Percentiles rank a stretch among this genome's conserved stretches.
Conservation (phyloP, 1,140 invertebrate genomes). For the fruit fly (Drosophila melanogaster) region Release_6_plus_ISO1_MT NT_033779.5:8171501-8172000, state of each 20-base stretch:
- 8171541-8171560: slow-evolving; percentile 39
- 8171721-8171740: not conserved
- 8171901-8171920: slow-evolving; percentile 5
- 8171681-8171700: slow-evolving; percentile 57
- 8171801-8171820: slow-evolving; percentile 32
- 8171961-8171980: slow-evolving; percentile 33
- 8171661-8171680: slow-evolving; percentile 26
- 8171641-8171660: slow-evolving; percentile 14
- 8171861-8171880: slow-evolving; percentile 66
- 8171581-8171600: slow-evolving; percentile 51
- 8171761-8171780: slow-evolving; percentile 47
- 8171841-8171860: slow-evolving; percentile 58
- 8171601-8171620: slow-evolving; percentile 53
- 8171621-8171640: slow-evolving; percentile 6
- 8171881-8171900: slow-evolving; percentile 52
- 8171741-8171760: not conserved
- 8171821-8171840: slow-evolving; percentile 12
- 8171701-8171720: slow-evolving; percentile 52
- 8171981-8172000: slow-evolving; percentile 61
- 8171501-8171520: not conserved
- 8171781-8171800: slow-evolving; percentile 67
- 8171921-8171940: slow-evolving; percentile 22
- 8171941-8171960: slow-evolving; percentile 32
- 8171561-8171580: slow-evolving; percentile 47
- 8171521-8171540: not conserved